Base-by-base conservation (phyloP, 2,888 invertebrate species). In the Ischnura elegans region DNA sequence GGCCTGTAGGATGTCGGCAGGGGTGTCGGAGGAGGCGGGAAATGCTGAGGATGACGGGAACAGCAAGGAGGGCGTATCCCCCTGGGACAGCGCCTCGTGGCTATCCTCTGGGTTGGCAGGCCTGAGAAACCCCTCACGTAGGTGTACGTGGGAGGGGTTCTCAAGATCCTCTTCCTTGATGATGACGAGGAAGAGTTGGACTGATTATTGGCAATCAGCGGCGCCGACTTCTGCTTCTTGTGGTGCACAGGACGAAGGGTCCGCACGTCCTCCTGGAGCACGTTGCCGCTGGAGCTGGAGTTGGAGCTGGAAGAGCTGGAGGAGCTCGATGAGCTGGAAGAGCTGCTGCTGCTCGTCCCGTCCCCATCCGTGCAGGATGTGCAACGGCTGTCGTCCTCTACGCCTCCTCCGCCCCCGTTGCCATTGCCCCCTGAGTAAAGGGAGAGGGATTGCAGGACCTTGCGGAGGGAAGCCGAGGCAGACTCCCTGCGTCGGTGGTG, bases 91-190 rank as follows among this genome's bases (percentile, higher is more conserved):
- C 90, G 55, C 61, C 90, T 90, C 25, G 90, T 90, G 0, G 98
- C 98, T 43, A 98, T 97, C 95, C 98, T 96, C 95, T 98, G 98
- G 0, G 98, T 98, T 10, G 98, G 98, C 94, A 98, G 96, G 21
- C 98, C 98, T 16, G 98, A 98, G 94, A 98, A 96, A 87, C 98
- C 98, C 94, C 97, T 97, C 3, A 98, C 97, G 95, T 98, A 98
- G 19, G 98, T 98, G 96, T 98, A 98, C 0, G 97, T 97, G 21
- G 98, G 97, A 0, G 98, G 98, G 93, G 98, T 97, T 76, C 98
- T 97, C 21, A 98, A 96, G 94, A 98, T 98, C 95, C 97, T 97
- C 95, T 98, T 98, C 2, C 90, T 61, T 2, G 90, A 25, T 8
- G 42, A 42, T 10, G 90, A 90, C 13, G 87, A 36, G 4, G 90